Conservation (phyloP, 2,113 vertebrate species). For the Odontophorus gujanensis region DNA sequence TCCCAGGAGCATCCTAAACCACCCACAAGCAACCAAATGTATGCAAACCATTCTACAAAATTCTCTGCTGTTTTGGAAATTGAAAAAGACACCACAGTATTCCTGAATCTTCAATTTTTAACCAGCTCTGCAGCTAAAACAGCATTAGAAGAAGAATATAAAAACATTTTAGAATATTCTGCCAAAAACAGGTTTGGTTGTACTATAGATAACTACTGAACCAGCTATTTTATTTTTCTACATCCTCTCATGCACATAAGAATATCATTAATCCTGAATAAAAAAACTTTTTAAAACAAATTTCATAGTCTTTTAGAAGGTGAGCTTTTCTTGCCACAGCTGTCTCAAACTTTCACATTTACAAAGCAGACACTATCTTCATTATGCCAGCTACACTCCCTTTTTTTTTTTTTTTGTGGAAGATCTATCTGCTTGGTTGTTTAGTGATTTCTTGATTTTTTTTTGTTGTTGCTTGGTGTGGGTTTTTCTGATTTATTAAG, state of each 20-base stretch:
- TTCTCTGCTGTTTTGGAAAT: not conserved
- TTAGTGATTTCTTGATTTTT: not conserved
- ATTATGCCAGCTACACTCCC: not conserved
- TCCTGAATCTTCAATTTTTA: not conserved
- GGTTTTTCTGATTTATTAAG: not conserved
- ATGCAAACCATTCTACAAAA: slow-evolving; percentile 24
- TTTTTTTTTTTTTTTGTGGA: not conserved
- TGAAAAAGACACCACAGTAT: not conserved
- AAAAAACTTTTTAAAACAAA: not conserved
- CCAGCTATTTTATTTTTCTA: not conserved
- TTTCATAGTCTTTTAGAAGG: not conserved
- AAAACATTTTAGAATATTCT: not conserved
- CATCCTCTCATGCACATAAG: not conserved
- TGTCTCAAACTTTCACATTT: not conserved
- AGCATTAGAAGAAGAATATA: not conserved
- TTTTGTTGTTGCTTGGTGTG: not conserved
- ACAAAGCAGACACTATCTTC: not conserved
- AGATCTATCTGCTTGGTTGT: not conserved
- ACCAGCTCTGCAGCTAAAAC: not conserved
- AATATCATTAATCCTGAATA: not conserved
- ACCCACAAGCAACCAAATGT: not conserved
- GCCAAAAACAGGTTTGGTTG: not conserved
- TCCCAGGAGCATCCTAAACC: not conserved
- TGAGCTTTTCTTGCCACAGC: not conserved
- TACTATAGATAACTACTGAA: not conserved